Evolutionary conservation across 1,140 invertebrate genomes (phyloP), one percentile per base, ranked within the genome.

Genomic region (Drosophila murphyi): DNA sequence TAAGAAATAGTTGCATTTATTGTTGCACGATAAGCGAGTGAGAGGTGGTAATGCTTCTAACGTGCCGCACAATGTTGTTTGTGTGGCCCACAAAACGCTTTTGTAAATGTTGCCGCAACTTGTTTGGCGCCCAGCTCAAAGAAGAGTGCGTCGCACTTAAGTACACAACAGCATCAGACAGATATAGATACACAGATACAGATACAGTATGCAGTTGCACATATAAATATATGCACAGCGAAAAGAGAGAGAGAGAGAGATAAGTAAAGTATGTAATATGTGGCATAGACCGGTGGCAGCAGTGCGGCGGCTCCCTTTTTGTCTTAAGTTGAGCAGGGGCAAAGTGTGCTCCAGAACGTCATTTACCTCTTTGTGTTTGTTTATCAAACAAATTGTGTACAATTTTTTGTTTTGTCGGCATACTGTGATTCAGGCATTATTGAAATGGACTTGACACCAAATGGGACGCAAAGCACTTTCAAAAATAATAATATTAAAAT

Each of bases 401-500:
- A 8, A 2, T 34, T 1, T 0, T 32, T 3, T 5, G 39, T 67
- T 51, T 68, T 10, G 56, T 67, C 57, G 57, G 56, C 37, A 35
- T 5, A 20, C 54, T 12, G 43, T 34, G 60, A 39, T 64, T 63
- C 45, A 45, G 45, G 72, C 57, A 82, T 80, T 80, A 88, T 89
- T 88, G 56, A 87, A 87, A 82, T 55, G 83, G 80, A 89, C 83
- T 87, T 87, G 83, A 87, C 83, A 87, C 83, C 80, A 83, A 83
- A 87, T 83, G 80, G 80, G 52, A 62, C 83, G 72, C 72, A 75
- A 57, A 80, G 54, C 55, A 60, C 45, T 54, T 57, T 47, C 67
- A 71, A 68, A 56, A 61, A 65, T 20, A 20, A 20, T 20, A 20
- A 20, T 75, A 75, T 77, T 52, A 77, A 80, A 83, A 65, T 83